These are phyloP conservation scores for Scaeva pyrastri DNA, from an alignment of 2,888 invertebrate species.

Conservation along the genomic window DNA sequence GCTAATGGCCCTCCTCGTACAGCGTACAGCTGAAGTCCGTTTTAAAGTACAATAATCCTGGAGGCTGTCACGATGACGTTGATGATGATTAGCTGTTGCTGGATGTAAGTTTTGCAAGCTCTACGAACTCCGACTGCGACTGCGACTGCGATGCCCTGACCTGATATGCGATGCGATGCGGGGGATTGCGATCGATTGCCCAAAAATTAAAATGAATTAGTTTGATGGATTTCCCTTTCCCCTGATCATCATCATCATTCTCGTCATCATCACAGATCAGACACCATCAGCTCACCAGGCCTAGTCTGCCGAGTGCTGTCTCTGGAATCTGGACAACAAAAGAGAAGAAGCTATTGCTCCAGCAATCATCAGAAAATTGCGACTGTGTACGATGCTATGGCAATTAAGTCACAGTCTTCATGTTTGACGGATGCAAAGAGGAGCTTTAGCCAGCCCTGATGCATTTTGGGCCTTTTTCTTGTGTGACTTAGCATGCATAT, in stretches of 20 bases:
- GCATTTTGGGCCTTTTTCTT: not conserved
- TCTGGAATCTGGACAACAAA: conserved; percentile 13
- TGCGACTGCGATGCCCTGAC: no score
- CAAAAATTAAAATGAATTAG: conserved; percentile 75
- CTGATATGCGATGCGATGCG: conserved; percentile 54
- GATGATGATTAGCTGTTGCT: conserved; percentile 68
- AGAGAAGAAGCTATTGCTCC: conserved; percentile 48
- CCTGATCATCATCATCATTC: no score
- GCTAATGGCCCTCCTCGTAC: not conserved
- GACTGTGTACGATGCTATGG: conserved; percentile 53
- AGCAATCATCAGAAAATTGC: conserved; percentile 31
- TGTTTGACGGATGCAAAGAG: conserved; percentile 42
- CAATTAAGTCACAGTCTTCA: conserved; percentile 66
- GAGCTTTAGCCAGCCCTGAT: conserved; percentile 21
- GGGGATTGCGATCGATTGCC: conserved; percentile 71
- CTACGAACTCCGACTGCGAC: no score
- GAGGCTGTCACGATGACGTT: conserved; percentile 75
- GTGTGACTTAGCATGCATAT: conserved; percentile 44
- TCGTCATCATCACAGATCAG: not conserved
- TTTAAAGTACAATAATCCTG: conserved; percentile 73
- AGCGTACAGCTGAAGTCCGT: conserved; percentile 27
- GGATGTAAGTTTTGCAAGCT: conserved; percentile 41
- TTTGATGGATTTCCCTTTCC: conserved; percentile 41
- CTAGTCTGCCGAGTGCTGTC: not conserved
- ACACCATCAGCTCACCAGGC: not conserved